Percentiles rank a stretch among this genome's conserved stretches.
phyloP scores from a whole-genome alignment of 37 sponge, comb jelly and placozoan species.

The Lycopodina hypogea region DNA sequence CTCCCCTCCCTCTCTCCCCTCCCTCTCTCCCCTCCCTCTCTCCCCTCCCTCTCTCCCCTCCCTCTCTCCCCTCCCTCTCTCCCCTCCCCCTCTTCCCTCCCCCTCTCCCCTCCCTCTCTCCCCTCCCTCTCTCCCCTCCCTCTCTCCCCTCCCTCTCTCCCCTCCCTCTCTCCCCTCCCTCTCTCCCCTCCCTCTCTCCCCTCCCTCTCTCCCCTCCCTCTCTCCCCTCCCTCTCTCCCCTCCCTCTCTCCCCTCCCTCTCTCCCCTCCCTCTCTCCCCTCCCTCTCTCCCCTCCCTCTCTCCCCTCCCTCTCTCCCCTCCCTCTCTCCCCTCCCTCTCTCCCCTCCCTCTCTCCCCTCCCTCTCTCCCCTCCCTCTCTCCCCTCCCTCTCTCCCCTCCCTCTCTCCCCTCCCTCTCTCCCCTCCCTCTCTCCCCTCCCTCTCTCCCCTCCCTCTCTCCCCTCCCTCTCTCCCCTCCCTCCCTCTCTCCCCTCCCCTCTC shows the following conservation, averaged over 20 bases:
- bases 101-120: not conserved
- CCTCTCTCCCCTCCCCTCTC: not conserved
- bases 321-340: not conserved
- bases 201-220: not conserved
- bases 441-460: not conserved
- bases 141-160: not conserved
- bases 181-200: not conserved
- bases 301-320: not conserved
- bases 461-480: not conserved
- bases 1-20: not conserved
- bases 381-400: not conserved
- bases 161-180: not conserved
- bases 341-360: not conserved
- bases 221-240: not conserved
- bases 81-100: not conserved
- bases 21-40: not conserved
- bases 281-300: not conserved
- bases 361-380: not conserved
- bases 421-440: not conserved
- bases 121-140: not conserved
- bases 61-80: not conserved
- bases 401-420: not conserved
- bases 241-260: conserved; percentile 1
- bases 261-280: not conserved
- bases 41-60: not conserved